Base-by-base conservation (phyloP, 2,888 invertebrate genomes). In the Eubasilissa splendida region DNA sequence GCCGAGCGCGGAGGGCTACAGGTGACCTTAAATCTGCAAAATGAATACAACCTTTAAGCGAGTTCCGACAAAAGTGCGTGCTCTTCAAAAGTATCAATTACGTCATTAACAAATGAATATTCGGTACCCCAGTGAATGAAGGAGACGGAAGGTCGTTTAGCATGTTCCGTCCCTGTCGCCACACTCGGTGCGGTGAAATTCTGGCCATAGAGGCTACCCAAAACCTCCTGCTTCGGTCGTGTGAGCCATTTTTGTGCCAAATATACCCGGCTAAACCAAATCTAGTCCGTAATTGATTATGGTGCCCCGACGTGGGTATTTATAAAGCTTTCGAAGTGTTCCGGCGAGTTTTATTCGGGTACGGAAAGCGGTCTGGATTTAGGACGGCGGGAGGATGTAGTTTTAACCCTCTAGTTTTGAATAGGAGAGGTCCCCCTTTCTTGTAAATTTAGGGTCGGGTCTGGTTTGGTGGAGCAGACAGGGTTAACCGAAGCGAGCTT, bases 141-240 rank as follows among this genome's bases (percentile, higher is more conserved):
- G 11, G 76, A 80, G 71, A 70, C 63, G 31, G 76, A 52, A n/a
- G 53, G 11, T 31, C 58, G 11, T 53, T 80, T 75, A 58, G 33
- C 73, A 10, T 52, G 56, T 33, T 52, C 65, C 65, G 33, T 74
- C 52, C 79, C 60, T 50, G 54, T 75, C 71, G 58, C 58, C 76
- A 59, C 63, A 63, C 76, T 54, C 76, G 65, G 80, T 84, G 84
- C 80, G 83, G 83, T 83, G 68, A 82, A 76, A 77, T 75, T 81
- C 81, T 83, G 84, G 84, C 84, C 84, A 84, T 84, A 82, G 80
- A 84, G 84, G 84, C 83, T 84, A 81, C 81, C 84, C 84, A 77
- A 78, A 81, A 81, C 82, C 81, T 80, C 81, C 84, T 81, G 82
- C 82, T 80, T 78, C 78, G 81, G 82, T 83, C 53, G 81, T 83